phyloP scores from a whole-genome alignment of 2,113 vertebrate species.

The Pelobates fuscus region DNA sequence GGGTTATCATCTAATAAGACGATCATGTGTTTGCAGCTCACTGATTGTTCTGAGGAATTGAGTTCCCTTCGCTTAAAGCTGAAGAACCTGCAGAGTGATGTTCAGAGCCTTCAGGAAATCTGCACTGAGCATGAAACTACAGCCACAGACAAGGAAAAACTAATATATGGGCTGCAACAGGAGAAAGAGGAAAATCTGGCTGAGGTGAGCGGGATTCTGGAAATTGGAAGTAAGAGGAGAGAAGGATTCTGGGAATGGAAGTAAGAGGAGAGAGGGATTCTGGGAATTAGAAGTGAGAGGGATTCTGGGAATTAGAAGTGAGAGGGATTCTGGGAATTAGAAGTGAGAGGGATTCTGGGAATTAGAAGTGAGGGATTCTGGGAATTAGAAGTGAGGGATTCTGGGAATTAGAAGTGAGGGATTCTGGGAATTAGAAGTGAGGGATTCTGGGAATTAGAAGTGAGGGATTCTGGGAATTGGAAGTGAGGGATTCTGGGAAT shows the following conservation, averaged over 20 bases:
- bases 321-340: neutral
- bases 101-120: slow-evolving; percentile 54
- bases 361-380: neutral
- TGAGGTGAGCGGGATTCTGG: slow-evolving; percentile 57
- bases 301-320: too few relatives aligned
- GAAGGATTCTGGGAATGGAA: neutral
- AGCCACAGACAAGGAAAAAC: slow-evolving; percentile 56
- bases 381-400: neutral
- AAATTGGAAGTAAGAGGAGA: neutral
- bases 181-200: slow-evolving; percentile 50
- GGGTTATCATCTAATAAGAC: neutral
- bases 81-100: slow-evolving; percentile 51
- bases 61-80: slow-evolving; percentile 10
- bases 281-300: neutral
- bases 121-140: slow-evolving; percentile 56
- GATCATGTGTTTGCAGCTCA: slow-evolving; percentile 10
- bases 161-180: slow-evolving; percentile 48
- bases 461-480: neutral
- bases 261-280: neutral
- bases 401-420: neutral
- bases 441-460: neutral
- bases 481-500: too few relatives aligned
- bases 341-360: neutral
- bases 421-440: neutral
- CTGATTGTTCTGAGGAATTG: slow-evolving; percentile 10